Base-by-base conservation (phyloP, 2,113 vertebrate genomes). In the Pseudopipra pipra region DNA sequence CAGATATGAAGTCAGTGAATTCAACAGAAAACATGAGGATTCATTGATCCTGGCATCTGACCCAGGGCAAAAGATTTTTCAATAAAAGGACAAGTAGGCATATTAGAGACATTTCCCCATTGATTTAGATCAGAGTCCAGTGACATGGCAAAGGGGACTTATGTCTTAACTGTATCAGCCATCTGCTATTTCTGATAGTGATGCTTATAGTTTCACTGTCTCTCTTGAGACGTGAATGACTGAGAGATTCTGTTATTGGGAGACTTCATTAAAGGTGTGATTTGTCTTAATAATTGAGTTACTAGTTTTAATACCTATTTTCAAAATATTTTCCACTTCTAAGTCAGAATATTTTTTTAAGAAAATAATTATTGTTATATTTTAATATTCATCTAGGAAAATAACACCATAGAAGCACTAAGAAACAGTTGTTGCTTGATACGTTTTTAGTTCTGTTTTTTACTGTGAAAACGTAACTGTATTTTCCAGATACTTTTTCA, bases 41-140 rank as follows among this genome's bases (percentile, higher is more conserved):
- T 16, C 85, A 73, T 83, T 66, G 92, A 85, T 90, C 87, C 52
- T 75, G 77, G 67, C 85, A 66, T 84, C 80, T 92, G 95, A 95
- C 72, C 68, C 25, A 61, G 84, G 80, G 82, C 91, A 94, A 91
- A 95, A 82, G 83, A 65, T 65, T 85, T 89, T 73, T 62, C 52
- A 86, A 49, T 88, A 95, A 95, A 80, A 52, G 70, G 35, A 71
- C 75, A 71, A 93, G 79, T 35, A 70, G 81, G 72, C 47, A n/a
- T 83, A 37, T n/a, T 54, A 71, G 58, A 52, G 70, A 91, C 85
- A 84, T 87, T 80, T 89, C 35, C 41, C 31, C 33, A 89, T 94
- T 74, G 87, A 93, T 90, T 83, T 85, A 49, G 66, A 82, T 73
- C 75, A 56, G 41, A 85, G 47, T 55, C 68, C 63, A 77, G 7